These are phyloP conservation scores for Patella caerulea DNA, from an alignment of 2,888 invertebrate species.

Conservation along the genomic window DNA sequence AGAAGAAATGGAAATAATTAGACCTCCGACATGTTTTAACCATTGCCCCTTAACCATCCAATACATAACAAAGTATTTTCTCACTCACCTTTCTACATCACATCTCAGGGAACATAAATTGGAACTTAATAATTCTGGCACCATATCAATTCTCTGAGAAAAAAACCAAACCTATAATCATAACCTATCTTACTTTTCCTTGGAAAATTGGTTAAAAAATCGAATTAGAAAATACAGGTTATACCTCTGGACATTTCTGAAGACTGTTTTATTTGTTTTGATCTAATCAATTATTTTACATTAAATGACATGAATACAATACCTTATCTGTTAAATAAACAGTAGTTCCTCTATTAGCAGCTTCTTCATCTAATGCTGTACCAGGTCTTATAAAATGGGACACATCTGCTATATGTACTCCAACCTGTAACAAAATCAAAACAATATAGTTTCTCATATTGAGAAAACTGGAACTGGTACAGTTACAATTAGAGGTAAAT, in stretches of 20 bases:
- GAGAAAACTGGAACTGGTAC: too few relatives aligned
- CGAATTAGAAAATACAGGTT: too few relatives aligned
- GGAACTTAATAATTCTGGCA: slow-evolving; percentile 87
- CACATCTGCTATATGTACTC: slow-evolving; percentile 99
- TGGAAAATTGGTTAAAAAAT: too few relatives aligned
- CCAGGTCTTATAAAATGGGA: slow-evolving; percentile 95
- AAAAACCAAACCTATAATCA: not conserved
- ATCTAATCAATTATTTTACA: not conserved
- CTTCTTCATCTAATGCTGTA: slow-evolving; percentile 92
- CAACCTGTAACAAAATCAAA: slow-evolving; percentile 75
- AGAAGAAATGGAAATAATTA: too few relatives aligned
- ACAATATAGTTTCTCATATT: too few relatives aligned
- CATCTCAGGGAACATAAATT: slow-evolving; percentile 95
- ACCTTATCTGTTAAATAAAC: slow-evolving; percentile 93
- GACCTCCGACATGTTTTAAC: too few relatives aligned
- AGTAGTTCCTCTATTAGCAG: slow-evolving; percentile 93
- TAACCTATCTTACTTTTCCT: too few relatives aligned
- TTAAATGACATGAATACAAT: slow-evolving; percentile 8
- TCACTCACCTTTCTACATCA: slow-evolving; percentile 81
- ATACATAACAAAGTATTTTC: slow-evolving; percentile 12
- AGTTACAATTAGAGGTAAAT: too few relatives aligned
- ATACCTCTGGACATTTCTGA: too few relatives aligned
- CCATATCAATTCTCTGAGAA: slow-evolving; percentile 74
- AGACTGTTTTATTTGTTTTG: not conserved
- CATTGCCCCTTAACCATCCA: too few relatives aligned